Evolutionary conservation across 2,888 invertebrate genomes (phyloP).

Genomic region (Julus scanicus): DNA sequence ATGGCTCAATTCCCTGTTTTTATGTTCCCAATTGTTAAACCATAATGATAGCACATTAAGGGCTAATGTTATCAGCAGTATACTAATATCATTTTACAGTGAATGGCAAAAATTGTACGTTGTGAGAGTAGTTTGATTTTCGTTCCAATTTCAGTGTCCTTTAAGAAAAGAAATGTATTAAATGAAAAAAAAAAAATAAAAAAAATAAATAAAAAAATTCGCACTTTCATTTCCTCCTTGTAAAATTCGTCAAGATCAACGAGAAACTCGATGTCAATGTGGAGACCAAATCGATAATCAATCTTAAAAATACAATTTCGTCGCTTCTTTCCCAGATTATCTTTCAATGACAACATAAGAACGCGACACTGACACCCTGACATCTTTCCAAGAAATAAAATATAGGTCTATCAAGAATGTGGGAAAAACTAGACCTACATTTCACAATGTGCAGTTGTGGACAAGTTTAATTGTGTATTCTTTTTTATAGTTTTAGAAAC

Average conservation of each 20-base stretch:
- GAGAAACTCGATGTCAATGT: constrained; percentile 14
- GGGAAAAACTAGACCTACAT: neutral
- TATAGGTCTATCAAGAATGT: neutral
- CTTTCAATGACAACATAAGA: neutral
- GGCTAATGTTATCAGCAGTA: neutral
- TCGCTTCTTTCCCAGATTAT: neutral
- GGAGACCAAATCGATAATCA: constrained; percentile 12
- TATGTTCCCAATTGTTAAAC: too few species aligned
- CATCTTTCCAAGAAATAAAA: neutral
- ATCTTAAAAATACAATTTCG: constrained; percentile 33
- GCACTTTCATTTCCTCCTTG: neutral
- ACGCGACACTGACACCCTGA: constrained; percentile 11
- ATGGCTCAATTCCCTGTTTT: too few species aligned
- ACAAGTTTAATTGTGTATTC: neutral
- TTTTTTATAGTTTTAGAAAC: neutral
- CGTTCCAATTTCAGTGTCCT: neutral
- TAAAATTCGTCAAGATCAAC: constrained; percentile 26
- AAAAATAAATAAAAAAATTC: neutral
- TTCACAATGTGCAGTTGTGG: neutral
- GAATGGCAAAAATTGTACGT: neutral
- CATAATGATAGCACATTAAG: too few species aligned
- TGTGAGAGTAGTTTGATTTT: neutral
- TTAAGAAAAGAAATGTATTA: neutral
- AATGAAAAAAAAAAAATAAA: neutral
- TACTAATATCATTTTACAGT: neutral